Conservation (phyloP, 2,113 vertebrate species). For the Sisor rabdophorus region DNA sequence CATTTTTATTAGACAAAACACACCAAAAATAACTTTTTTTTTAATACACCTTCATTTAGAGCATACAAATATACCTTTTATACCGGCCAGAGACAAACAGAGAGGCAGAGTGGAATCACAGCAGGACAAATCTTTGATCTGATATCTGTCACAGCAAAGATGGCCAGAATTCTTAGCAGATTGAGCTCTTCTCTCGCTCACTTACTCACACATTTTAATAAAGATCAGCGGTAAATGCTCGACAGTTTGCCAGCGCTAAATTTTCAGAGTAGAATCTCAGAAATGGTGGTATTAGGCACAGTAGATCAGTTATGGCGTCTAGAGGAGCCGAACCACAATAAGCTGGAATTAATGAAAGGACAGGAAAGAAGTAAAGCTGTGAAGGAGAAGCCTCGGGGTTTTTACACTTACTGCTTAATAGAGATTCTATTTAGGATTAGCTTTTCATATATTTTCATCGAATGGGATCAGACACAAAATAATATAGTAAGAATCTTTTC, state of each 20-base stretch:
- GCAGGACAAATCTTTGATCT: constrained; percentile 18
- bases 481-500: constrained; percentile 57
- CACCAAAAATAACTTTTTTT: constrained; percentile 66
- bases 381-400: not conserved
- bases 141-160: constrained; percentile 10
- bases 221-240: not conserved
- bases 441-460: not conserved
- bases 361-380: not conserved
- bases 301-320: not conserved
- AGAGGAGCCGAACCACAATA: not conserved
- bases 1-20: constrained; percentile 61
- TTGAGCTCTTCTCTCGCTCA: constrained; percentile 6
- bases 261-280: not conserved
- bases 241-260: not conserved
- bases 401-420: not conserved
- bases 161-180: constrained; percentile 9
- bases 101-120: constrained; percentile 28
- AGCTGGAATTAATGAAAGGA: not conserved
- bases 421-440: not conserved
- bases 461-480: constrained; percentile 12
- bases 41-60: constrained; percentile 48
- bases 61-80: constrained; percentile 41
- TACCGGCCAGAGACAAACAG: constrained; percentile 52
- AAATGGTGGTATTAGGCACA: constrained; percentile 4
- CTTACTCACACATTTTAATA: constrained; percentile 2